A percentile compares a stretch with the other conserved stretches of the same genome.
Conservation (phyloP, 2,113 vertebrate genomes). For the Sphaerodactylus townsendi region DNA sequence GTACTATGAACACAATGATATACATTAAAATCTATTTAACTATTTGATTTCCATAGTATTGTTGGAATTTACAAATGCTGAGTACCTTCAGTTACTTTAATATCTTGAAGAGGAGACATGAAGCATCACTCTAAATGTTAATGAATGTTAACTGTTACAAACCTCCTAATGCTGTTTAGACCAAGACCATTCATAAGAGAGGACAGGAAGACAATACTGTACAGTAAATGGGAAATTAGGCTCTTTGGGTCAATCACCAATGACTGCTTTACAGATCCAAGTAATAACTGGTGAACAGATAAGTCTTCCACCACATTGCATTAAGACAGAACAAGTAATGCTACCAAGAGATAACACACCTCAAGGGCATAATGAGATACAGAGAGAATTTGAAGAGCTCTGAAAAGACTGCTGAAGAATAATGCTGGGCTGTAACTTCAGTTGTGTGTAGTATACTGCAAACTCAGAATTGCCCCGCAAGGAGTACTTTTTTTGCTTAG, state of each 20-base stretch:
- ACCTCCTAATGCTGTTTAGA: conserved; percentile 40
- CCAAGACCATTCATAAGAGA: conserved; percentile 48
- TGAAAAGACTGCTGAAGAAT: conserved; percentile 35
- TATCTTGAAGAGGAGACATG: conserved; percentile 46
- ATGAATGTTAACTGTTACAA: conserved; percentile 56
- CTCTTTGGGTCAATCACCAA: conserved; percentile 49
- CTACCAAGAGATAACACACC: conserved; percentile 49
- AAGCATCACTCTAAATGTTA: conserved; percentile 51
- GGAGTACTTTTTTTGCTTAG: conserved; percentile 60
- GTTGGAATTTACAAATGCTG: conserved; percentile 57
- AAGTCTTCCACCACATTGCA: conserved; percentile 49
- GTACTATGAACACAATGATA: conserved; percentile 49
- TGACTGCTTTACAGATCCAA: conserved; percentile 49
- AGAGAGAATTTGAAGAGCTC: conserved; percentile 28
- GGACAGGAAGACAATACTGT: conserved; percentile 50
- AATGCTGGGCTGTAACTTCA: conserved; percentile 29
- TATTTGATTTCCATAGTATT: conserved; percentile 58
- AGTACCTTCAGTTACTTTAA: conserved; percentile 63
- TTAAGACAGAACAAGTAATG: conserved; percentile 50
- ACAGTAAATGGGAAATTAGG: conserved; percentile 60
- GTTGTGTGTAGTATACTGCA: conserved; percentile 39
- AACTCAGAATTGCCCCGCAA: conserved; percentile 47
- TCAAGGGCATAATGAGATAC: conserved; percentile 37
- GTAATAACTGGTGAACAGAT: conserved; percentile 67
- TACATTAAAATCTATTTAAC: conserved; percentile 51